Base-by-base conservation (phyloP, 2,113 vertebrate genomes). In the Petrocephalus microphthalmus region DNA sequence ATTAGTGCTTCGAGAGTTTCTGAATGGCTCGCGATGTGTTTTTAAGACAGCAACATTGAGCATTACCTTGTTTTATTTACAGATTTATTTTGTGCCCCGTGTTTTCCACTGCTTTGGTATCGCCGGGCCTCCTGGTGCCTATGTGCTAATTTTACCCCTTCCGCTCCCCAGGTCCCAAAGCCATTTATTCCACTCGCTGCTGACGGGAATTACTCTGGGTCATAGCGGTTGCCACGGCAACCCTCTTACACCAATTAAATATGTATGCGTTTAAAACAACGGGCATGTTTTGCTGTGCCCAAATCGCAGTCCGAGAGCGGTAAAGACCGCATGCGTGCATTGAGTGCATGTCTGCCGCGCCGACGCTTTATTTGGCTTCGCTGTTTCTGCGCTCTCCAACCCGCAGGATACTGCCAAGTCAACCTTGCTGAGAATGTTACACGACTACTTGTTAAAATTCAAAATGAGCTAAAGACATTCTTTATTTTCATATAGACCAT, bases 151-250 rank as follows among this genome's bases (percentile, higher is more conserved):
- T 95, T 93, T 94, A 94, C 91, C 89, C 89, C 74, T 91, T 88
- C 92, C 89, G 91, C 49, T 93, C 91, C 94, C 93, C 92, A 94
- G 93, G 92, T 95, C 94, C 95, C 94, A 94, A 89, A 95, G 93
- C 93, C 94, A 96, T 95, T 95, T 95, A 95, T 95, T 94, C 90
- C 92, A 92, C 93, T 92, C 92, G 87, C 93, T 88, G 88, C 92
- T 93, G 94, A 94, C 93, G 92, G 89, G 92, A 93, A 93, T 93
- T 93, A 91, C 93, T 93, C 91, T 74, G 90, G 91, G 90, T 93
- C 92, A 92, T 83, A 92, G 91, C 87, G 51, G 93, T 95, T 95
- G 91, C 94, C 84, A 91, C 91, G 92, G 91, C 81, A 93, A 95
- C 94, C 78, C 64, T 87, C 90, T 91, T 19, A 91, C 89, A 93